Evolutionary conservation across 2,888 invertebrate species (phyloP).

Genomic region (Leptothorax acervorum): DNA sequence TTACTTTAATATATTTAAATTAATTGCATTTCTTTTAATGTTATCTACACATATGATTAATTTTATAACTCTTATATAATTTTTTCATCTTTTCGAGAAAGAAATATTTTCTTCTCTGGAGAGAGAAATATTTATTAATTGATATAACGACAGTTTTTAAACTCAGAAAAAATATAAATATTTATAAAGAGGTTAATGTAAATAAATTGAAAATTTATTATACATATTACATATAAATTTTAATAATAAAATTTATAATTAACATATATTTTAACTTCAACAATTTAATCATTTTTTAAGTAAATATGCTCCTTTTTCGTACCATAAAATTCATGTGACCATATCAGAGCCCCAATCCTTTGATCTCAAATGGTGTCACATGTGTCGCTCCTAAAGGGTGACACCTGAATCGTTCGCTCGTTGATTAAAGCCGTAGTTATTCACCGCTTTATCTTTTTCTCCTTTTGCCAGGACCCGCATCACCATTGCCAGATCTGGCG

Average conservation of each 20-base stretch:
- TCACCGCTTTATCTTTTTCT: conserved; percentile 44
- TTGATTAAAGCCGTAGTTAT: conserved; percentile 52
- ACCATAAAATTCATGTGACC: background rate
- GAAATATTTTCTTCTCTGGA: background rate
- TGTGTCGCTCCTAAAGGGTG: background rate
- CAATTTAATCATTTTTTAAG: background rate
- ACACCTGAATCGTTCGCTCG: background rate
- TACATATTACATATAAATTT: background rate
- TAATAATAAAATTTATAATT: conserved; percentile 18
- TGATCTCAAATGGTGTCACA: background rate
- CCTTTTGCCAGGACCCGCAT: conserved; percentile 86
- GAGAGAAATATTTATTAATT: background rate
- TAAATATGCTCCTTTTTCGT: background rate
- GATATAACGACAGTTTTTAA: background rate
- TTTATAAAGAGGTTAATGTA: background rate
- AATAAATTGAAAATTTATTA: background rate
- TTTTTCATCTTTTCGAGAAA: background rate
- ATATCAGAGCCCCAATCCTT: background rate
- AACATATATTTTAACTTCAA: background rate
- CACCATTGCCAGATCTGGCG: conserved; percentile 86
- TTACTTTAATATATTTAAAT: background rate
- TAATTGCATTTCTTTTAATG: background rate
- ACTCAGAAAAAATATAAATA: background rate
- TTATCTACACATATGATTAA: background rate
- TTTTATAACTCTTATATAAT: background rate